Conservation (phyloP, 2,113 vertebrate species). For the Tor tambroides region DNA sequence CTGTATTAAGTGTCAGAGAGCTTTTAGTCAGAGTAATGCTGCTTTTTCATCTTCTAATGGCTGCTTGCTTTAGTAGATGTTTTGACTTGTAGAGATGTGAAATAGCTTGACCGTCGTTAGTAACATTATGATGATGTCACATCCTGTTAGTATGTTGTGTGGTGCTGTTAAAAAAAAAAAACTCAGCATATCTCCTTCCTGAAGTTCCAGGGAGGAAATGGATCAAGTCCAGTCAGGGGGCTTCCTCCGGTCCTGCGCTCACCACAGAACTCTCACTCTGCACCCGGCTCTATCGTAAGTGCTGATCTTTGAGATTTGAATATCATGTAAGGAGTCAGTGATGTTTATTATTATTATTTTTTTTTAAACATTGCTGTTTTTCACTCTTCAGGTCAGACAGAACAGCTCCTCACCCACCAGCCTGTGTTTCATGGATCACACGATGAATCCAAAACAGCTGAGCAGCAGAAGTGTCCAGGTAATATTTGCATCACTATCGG, state of each 20-base stretch:
- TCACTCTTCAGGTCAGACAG: slow-evolving; percentile 84
- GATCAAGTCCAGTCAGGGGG: slow-evolving; percentile 95
- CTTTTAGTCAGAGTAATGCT: slow-evolving; percentile 1
- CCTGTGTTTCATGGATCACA: slow-evolving; percentile 92
- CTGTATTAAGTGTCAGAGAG: neutral
- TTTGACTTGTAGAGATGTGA: slow-evolving; percentile 5
- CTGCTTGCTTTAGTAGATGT: neutral
- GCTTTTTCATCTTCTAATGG: neutral
- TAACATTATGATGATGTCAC: neutral
- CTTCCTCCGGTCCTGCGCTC: slow-evolving; percentile 91
- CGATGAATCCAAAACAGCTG: slow-evolving; percentile 89
- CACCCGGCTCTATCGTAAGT: slow-evolving; percentile 91
- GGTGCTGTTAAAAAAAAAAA: neutral
- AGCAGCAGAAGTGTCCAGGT: slow-evolving; percentile 95
- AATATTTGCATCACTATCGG: slow-evolving; percentile 58
- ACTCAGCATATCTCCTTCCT: neutral
- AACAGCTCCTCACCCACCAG: slow-evolving; percentile 98
- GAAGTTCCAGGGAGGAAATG: slow-evolving; percentile 96
- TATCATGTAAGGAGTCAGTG: neutral
- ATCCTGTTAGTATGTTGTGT: neutral
- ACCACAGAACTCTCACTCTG: slow-evolving; percentile 96
- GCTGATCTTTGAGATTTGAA: neutral
- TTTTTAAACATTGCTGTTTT: neutral
- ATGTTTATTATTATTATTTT: neutral
- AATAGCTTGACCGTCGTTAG: neutral